phyloP scores from a whole-genome alignment of 2,113 vertebrate species.

The Prunella fulvescens region DNA sequence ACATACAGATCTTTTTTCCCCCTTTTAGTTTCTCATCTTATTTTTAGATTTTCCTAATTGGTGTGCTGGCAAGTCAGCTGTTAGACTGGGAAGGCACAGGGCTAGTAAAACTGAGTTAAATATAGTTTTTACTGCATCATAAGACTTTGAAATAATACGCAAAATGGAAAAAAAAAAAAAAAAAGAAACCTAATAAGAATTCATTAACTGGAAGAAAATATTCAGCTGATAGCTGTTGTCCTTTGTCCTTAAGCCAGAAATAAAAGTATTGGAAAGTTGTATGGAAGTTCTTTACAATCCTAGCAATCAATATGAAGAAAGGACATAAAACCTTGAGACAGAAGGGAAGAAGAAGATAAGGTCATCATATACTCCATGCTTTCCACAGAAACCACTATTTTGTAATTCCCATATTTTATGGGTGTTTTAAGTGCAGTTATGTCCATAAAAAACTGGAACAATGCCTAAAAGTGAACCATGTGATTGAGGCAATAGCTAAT shows the following conservation, averaged over 20 bases:
- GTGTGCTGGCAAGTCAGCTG: neutral
- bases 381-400: neutral
- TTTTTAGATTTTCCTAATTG: neutral
- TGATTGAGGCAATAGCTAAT: neutral
- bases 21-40: neutral
- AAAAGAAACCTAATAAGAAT: neutral
- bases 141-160: neutral
- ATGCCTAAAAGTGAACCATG: neutral
- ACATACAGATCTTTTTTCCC: neutral
- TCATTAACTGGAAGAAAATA: neutral
- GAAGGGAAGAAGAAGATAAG: neutral
- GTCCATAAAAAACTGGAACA: neutral
- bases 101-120: neutral
- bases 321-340: neutral
- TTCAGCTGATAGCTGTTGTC: neutral
- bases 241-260: neutral
- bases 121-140: neutral
- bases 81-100: neutral
- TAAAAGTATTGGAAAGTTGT: neutral
- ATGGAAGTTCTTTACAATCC: neutral
- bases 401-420: neutral
- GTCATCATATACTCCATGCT: neutral
- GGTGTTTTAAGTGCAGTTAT: neutral
- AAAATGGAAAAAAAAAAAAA: neutral
- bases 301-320: neutral